A percentile compares a stretch with the other conserved stretches of the same genome.
Conservation (phyloP, 2,113 vertebrate species). For the Chaetorhynchus papuensis region DNA sequence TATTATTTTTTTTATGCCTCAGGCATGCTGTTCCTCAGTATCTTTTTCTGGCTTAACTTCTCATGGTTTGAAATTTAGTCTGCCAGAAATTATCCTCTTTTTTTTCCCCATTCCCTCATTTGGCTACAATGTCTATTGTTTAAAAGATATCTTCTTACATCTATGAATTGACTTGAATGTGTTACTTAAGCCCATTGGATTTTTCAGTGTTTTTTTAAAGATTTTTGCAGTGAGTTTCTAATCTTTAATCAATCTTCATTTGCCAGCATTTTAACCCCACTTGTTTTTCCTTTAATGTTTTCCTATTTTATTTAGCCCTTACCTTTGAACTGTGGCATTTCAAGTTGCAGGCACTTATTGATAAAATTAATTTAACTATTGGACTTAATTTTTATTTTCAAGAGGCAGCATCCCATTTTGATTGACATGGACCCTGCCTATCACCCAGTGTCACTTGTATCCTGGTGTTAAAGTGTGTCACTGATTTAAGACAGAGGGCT, state of each 20-base stretch:
- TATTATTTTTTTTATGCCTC: not conserved
- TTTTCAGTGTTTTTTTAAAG: not conserved
- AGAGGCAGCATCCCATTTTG: not conserved
- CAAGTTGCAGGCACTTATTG: not conserved
- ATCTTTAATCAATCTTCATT: not conserved
- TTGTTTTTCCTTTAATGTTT: not conserved
- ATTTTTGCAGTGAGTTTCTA: not conserved
- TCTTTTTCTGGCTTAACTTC: conserved; percentile 21
- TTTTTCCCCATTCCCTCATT: not conserved
- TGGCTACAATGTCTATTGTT: not conserved
- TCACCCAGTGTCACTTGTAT: not conserved
- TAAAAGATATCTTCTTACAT: not conserved
- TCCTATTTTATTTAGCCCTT: not conserved
- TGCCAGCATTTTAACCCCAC: not conserved
- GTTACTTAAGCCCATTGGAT: not conserved
- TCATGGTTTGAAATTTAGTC: not conserved
- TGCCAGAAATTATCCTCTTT: not conserved
- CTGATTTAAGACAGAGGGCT: not conserved
- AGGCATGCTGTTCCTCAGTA: not conserved
- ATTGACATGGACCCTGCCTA: not conserved
- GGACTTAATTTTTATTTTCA: not conserved
- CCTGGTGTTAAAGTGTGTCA: not conserved
- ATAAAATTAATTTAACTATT: not conserved
- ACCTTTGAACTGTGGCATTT: not conserved
- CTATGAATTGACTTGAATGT: not conserved